phyloP scores from a whole-genome alignment of 1,140 invertebrate genomes.

The Odontomachus brunneus region DNA sequence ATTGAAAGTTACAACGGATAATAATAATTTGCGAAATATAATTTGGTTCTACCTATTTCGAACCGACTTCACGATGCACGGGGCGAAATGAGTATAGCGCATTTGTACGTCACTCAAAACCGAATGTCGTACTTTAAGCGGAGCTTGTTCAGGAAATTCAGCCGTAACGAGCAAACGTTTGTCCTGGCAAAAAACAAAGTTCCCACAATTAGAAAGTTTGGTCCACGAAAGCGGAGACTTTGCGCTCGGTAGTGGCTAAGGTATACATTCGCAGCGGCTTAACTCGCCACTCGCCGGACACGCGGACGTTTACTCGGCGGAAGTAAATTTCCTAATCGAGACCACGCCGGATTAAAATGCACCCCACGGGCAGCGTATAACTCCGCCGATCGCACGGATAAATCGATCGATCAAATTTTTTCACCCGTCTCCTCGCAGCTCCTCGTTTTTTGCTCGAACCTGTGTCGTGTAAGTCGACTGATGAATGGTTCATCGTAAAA shows the following conservation, averaged over 20 bases:
- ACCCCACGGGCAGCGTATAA: slow-evolving; percentile 6
- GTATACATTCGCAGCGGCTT: slow-evolving; percentile 4
- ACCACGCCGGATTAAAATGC: slow-evolving; percentile 34
- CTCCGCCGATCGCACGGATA: slow-evolving; percentile 14
- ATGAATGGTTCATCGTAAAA: slow-evolving; percentile 37
- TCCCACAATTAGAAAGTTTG: slow-evolving; percentile 48
- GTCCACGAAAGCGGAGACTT: slow-evolving; percentile 22
- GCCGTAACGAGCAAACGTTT: slow-evolving; percentile 40
- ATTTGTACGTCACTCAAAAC: slow-evolving; percentile 4
- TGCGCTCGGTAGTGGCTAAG: slow-evolving; percentile 4
- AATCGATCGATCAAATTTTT: slow-evolving; percentile 43
- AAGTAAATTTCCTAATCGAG: slow-evolving; percentile 48
- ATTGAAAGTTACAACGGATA: too few relatives aligned
- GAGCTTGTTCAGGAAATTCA: slow-evolving; percentile 36
- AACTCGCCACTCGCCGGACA: slow-evolving; percentile 13
- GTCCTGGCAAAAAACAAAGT: slow-evolving; percentile 34
- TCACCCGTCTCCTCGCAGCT: slow-evolving; percentile 20
- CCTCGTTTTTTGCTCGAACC: neutral
- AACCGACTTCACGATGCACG: neutral
- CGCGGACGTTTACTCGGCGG: neutral
- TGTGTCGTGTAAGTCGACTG: slow-evolving; percentile 12
- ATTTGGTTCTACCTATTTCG: neutral
- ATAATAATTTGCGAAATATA: neutral
- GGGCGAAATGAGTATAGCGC: neutral
- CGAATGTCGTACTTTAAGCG: slow-evolving; percentile 36